Evolutionary conservation across 2,113 vertebrate species (phyloP).

Genomic region (Edolisoma coerulescens): DNA sequence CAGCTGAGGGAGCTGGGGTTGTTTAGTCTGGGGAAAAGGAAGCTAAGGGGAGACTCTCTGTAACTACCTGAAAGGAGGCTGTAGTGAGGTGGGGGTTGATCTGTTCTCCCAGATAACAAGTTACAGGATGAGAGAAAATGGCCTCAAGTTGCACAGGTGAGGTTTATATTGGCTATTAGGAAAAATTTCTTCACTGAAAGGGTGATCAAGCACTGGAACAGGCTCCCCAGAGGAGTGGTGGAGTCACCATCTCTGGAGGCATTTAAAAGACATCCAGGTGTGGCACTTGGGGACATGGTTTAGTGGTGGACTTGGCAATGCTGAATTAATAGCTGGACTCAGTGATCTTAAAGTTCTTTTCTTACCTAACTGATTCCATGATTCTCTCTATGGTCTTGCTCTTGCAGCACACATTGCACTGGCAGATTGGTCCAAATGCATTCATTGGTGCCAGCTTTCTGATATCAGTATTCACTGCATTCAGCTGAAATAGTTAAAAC

Average conservation of each 20-base stretch:
- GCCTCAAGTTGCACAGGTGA: background rate
- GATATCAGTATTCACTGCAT: background rate
- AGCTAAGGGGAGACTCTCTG: background rate
- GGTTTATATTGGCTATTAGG: background rate
- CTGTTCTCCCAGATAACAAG: background rate
- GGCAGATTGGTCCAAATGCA: background rate
- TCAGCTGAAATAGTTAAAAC: background rate
- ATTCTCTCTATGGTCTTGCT: background rate
- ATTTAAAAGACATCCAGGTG: background rate
- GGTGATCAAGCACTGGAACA: background rate
- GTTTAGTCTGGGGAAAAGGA: background rate
- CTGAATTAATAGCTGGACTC: background rate
- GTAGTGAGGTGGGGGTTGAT: background rate
- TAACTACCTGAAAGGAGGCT: background rate
- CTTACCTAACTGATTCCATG: background rate
- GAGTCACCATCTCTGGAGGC: too few relatives aligned
- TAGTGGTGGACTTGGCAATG: background rate
- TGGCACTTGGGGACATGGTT: background rate
- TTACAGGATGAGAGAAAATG: background rate
- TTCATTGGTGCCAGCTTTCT: background rate
- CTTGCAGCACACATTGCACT: background rate
- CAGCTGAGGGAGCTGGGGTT: background rate
- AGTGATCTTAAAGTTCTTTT: background rate
- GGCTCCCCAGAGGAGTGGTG: background rate
- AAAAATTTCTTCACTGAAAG: background rate